These are phyloP conservation scores for Sphenopsis melanotis DNA, from an alignment of 2,797 vertebrate genomes.

Conservation along the genomic window DNA sequence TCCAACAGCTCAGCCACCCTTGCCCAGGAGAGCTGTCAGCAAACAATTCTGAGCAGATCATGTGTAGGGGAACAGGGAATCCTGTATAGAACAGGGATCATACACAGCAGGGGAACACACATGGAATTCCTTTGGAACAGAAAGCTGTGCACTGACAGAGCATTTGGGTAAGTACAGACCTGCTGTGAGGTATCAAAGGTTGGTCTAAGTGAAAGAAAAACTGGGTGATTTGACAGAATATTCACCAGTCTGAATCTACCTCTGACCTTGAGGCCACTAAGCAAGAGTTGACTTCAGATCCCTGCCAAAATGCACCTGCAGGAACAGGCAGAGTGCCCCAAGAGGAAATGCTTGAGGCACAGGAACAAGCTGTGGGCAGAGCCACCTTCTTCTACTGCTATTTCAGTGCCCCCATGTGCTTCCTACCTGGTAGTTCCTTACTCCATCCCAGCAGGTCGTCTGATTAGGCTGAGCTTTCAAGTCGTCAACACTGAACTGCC, in stretches of 20 bases:
- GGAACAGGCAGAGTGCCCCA: neutral
- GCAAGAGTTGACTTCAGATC: neutral
- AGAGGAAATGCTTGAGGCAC: neutral
- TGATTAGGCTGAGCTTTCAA: conserved; percentile 88
- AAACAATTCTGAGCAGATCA: neutral
- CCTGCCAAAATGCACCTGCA: neutral
- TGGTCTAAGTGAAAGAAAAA: neutral
- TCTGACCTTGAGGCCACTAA: neutral
- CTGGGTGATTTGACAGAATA: neutral
- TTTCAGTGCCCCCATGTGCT: neutral
- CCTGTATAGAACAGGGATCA: accelerated
- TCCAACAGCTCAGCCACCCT: neutral
- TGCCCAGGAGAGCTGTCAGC: neutral
- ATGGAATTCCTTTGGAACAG: neutral
- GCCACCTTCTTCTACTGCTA: neutral
- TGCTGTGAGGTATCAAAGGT: neutral
- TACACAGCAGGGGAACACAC: accelerated
- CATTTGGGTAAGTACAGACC: neutral
- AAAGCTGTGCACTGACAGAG: neutral
- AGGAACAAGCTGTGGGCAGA: neutral
- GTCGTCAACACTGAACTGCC: conserved; percentile 94
- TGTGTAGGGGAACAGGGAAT: neutral
- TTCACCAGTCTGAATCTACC: neutral
- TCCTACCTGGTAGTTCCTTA: conserved; percentile 94
- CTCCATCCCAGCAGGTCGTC: conserved; percentile 93